Evolutionary conservation across 2,797 vertebrate species (phyloP).

Genomic region (Manis javanica): DNA sequence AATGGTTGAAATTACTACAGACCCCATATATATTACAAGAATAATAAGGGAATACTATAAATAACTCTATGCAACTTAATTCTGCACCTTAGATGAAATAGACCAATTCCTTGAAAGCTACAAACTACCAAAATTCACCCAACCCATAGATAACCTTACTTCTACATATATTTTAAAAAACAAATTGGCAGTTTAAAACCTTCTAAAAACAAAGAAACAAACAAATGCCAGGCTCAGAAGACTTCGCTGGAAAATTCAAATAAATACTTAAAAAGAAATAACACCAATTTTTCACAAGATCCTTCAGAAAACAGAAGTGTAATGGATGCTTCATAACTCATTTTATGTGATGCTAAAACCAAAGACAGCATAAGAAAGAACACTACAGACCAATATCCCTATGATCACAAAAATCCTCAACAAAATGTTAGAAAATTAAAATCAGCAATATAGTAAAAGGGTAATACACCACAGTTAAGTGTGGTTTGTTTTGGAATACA

Average conservation of each 20-base stretch:
- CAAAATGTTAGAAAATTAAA: not conserved
- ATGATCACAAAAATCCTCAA: not conserved
- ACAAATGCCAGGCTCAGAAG: not conserved
- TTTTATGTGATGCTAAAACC: not conserved
- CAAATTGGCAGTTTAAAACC: not conserved
- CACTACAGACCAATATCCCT: not conserved
- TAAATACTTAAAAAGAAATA: slow-evolving; percentile 10
- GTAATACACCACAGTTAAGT: not conserved
- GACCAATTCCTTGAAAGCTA: not conserved
- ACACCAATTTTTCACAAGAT: not conserved
- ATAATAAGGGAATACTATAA: not conserved
- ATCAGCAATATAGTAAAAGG: not conserved
- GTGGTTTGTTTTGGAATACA: not conserved
- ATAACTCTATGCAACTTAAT: not conserved
- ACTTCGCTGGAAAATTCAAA: not conserved
- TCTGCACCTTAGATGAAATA: not conserved
- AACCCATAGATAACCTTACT: not conserved
- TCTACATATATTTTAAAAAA: not conserved
- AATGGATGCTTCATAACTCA: not conserved
- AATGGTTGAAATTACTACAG: not conserved
- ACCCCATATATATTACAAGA: not conserved
- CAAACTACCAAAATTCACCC: not conserved
- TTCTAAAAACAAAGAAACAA: not conserved
- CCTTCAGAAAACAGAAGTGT: slow-evolving; percentile 14
- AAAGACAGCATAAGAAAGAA: not conserved